Evolutionary conservation across 2,797 vertebrate species (phyloP).

Genomic region (Peromyscus eremicus): DNA sequence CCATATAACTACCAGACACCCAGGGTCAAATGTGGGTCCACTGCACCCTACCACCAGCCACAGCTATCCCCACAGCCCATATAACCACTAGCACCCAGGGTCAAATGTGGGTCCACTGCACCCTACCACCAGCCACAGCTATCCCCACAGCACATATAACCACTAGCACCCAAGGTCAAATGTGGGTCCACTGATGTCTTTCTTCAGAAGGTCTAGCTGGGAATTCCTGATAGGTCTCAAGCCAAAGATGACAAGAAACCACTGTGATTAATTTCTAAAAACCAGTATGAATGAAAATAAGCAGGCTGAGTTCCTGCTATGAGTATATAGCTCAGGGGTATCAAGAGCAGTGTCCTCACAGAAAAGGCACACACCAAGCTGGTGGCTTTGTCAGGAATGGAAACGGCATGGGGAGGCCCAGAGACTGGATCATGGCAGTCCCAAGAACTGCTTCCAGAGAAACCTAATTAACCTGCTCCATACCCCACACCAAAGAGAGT

Average conservation of each 20-base stretch:
- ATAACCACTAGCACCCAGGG: too few species aligned
- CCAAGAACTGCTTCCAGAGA: neutral
- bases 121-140: neutral
- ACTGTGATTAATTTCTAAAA: neutral
- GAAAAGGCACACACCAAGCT: neutral
- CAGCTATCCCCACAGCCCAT: too few species aligned
- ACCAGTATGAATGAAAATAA: neutral
- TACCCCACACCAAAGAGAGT: neutral
- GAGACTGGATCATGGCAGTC: neutral
- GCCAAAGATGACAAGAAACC: conserved; percentile 15
- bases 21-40: neutral
- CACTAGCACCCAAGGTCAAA: neutral
- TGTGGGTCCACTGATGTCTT: neutral
- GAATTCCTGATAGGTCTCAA: neutral
- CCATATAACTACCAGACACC: too few species aligned
- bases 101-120: too few species aligned
- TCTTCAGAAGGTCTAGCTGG: neutral
- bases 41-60: neutral
- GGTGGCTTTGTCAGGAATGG: neutral
- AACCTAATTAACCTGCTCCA: neutral
- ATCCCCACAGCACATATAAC: too few species aligned
- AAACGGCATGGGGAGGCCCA: neutral
- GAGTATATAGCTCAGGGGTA: too few species aligned
- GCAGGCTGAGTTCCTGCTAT: neutral
- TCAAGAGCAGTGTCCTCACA: neutral